Base-by-base conservation (phyloP, 2,888 invertebrate genomes). In the Xanthostigma xanthostigma region DNA sequence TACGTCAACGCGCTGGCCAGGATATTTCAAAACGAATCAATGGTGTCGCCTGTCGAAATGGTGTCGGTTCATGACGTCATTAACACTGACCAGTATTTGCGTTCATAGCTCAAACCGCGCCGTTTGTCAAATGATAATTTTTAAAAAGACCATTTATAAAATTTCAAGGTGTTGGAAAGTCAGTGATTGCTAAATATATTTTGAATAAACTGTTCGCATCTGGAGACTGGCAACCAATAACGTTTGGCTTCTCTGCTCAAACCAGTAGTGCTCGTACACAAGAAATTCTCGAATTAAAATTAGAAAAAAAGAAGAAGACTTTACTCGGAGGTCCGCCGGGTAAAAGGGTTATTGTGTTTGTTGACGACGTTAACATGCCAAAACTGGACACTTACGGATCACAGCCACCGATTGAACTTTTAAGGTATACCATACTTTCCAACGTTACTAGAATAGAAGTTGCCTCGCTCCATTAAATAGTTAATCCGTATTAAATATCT, bases 281-380 rank as follows among this genome's bases (percentile, higher is more conserved):
- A 67, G 86, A 87, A 67, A 89, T 92, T 64, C 77, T 94, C 46
- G 93, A 93, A 65, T 68, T 79, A 5, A 87, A 89, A 53, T 64
- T 94, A 53, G 92, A 92, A 59, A 89, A 84, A 61, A 78, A 85
- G 40, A 85, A 85, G 55, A 81, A 81, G 53, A 84, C 78, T 33
- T 73, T 87, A 8, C 66, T 92, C 39, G 89, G 90, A 9, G 88
- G 91, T 1, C 91, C 92, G 0, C 63, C 80, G 35, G 88, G 87
- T 10, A 91, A 90, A 64, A 79, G 81, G 50, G 75, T 92, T 0
- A 77, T 91, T 3, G 75, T 91, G 49, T 91, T 93, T 59, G 84
- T 93, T 17, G 93, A 93, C 60, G 93, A 93, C 61, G 82, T 93
- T 0, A 93, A 93, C 61, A 92, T 93, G 92, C 93, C 93, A 0